Base-by-base conservation (phyloP, 2,888 invertebrate species). In the Dryobotodes eremita region DNA sequence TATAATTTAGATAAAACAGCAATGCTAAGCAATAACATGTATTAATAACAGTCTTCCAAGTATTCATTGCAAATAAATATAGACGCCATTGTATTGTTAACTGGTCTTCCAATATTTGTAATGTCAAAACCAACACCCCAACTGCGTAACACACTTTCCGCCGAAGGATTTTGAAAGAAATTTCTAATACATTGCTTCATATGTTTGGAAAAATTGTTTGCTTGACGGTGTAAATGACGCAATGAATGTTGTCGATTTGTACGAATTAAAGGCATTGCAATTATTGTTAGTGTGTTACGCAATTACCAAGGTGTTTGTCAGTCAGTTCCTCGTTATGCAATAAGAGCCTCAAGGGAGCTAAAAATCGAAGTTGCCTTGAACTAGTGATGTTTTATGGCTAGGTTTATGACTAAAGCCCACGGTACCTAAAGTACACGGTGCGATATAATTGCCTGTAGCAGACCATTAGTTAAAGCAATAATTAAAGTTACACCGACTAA, bases 51-150 rank as follows among this genome's bases (percentile, higher is more conserved):
- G 46, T 73, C 74, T 59, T 74, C 48, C 31, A 75, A 15, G 1
- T 57, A 36, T 57, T 17, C 46, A 65, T 65, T 48, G 11, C n/a
- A 46, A 17, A 72, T 61, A 26, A 20, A 8, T 31, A 31, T 71
- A 17, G 23, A 31, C 26, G 17, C 65, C 31, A 20, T 13, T 31
- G n/a, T 73, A 73, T 69, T 50, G 69, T 72, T 46, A 23, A 46
- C 46, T 48, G 31, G 48, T 73, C 72, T 69, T 69, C 36, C 50
- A 73, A 69, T 50, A 13, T n/a, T 36, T n/a, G 6, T 36, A 23
- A 23, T 7, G 23, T 64, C 23, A 36, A 23, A 64, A 23, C 8
- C 17, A 42, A 15, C 65, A 17, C 8, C 4, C 5, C 5, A 17
- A 15, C n/a, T 42, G 65, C 5, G 42, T 42, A n/a, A 42, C 23